A percentile compares a stretch with the other conserved stretches of the same genome.
Conservation (phyloP, 2,797 vertebrate species). For the Melanogrammus aeglefinus region DNA sequence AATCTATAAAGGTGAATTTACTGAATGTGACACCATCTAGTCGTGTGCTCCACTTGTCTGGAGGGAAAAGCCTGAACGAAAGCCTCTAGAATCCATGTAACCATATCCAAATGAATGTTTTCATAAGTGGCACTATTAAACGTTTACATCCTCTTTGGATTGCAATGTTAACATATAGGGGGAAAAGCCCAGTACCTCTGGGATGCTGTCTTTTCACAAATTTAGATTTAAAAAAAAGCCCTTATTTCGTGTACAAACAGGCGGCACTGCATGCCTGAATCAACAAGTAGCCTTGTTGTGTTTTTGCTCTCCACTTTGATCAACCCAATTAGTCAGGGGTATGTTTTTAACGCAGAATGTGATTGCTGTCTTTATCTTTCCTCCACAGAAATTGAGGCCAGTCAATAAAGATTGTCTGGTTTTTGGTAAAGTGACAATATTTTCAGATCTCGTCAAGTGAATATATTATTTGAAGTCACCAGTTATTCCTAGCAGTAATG, state of each 20-base stretch:
- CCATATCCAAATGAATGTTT: background rate
- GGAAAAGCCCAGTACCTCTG: background rate
- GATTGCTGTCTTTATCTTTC: slow-evolving; percentile 65
- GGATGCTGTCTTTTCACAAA: background rate
- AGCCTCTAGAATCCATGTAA: background rate
- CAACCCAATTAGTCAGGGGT: slow-evolving; percentile 43
- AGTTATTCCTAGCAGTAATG: too few relatives aligned
- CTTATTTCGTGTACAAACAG: slow-evolving; percentile 43
- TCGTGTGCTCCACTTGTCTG: background rate
- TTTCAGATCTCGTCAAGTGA: background rate
- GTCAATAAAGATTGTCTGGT: slow-evolving; percentile 51
- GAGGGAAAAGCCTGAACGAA: background rate
- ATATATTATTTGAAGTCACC: too few relatives aligned
- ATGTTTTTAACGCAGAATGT: slow-evolving; percentile 57
- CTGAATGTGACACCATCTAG: background rate
- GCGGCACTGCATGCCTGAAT: slow-evolving; percentile 56
- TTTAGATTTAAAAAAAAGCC: slow-evolving; percentile 7
- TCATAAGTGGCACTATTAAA: background rate
- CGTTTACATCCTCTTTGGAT: background rate
- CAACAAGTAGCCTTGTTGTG: slow-evolving; percentile 40
- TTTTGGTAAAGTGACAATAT: slow-evolving; percentile 37
- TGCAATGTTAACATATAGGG: background rate
- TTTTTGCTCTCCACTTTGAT: slow-evolving; percentile 49
- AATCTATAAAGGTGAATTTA: background rate
- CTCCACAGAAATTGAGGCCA: slow-evolving; percentile 40